A percentile compares a stretch with the other conserved stretches of the same genome.
Conservation (phyloP, 2,113 vertebrate species). For the Lethenteron reissneri region DNA sequence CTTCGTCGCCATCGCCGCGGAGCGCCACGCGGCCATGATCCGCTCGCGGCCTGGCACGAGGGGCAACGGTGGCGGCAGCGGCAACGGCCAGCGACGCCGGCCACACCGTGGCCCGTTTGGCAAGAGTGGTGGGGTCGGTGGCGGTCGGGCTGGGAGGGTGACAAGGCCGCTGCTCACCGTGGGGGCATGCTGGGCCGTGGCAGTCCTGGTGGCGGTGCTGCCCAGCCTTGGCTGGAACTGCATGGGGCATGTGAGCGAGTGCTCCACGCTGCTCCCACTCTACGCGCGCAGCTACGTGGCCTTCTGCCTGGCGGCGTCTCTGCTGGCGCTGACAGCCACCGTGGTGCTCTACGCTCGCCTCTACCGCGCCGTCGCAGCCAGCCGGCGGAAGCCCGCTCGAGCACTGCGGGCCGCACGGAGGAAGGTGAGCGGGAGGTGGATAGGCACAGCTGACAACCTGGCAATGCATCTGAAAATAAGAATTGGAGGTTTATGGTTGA, state of each 20-base stretch:
- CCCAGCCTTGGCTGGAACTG: conserved; percentile 96
- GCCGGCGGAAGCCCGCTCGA: conserved; percentile 47
- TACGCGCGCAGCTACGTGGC: conserved; percentile 56
- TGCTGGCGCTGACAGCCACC: conserved; percentile 50
- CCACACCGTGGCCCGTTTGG: too few relatives aligned
- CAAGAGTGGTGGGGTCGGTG: too few relatives aligned
- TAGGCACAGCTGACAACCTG: too few relatives aligned
- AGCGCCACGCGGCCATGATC: conserved; percentile 65
- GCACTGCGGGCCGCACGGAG: too few relatives aligned
- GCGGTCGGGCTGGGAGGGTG: too few relatives aligned
- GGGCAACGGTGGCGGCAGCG: conserved; percentile 57
- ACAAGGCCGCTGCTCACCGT: conserved; percentile 31
- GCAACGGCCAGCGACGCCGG: conserved; percentile 28
- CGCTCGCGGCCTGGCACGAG: conserved; percentile 24
- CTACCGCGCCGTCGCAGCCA: conserved; percentile 68
- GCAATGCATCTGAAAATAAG: too few relatives aligned
- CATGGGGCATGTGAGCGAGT: conserved; percentile 32
- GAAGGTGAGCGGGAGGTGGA: too few relatives aligned
- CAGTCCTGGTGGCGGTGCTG: conserved; percentile 48
- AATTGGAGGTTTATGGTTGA: too few relatives aligned
- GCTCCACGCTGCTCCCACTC: conserved; percentile 65
- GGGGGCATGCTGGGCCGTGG: conserved; percentile 61
- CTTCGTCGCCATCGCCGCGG: conserved; percentile 72
- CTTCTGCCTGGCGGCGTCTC: conserved; percentile 65
- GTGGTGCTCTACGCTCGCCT: conserved; percentile 60